Conservation (phyloP, 2,797 vertebrate species). For the Helicolenus hilgendorfi region DNA sequence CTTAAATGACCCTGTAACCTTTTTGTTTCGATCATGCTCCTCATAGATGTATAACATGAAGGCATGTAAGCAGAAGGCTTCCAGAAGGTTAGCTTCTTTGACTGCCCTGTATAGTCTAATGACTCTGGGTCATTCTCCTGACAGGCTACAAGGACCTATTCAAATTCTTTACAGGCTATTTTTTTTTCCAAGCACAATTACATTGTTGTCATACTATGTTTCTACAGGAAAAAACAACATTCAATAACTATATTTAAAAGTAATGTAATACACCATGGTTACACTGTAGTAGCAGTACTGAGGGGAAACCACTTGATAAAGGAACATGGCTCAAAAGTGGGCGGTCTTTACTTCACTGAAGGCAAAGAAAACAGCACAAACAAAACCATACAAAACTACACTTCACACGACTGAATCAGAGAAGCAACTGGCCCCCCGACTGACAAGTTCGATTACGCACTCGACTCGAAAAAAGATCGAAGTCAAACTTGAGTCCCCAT, state of each 20-base stretch:
- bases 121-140: constrained; percentile 60
- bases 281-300: constrained; percentile 83
- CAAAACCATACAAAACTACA: constrained; percentile 83
- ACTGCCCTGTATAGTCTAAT: constrained; percentile 75
- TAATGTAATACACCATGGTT: constrained; percentile 86
- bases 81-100: constrained; percentile 68
- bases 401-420: constrained; percentile 78
- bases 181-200: constrained; percentile 84
- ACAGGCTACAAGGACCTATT: constrained; percentile 76
- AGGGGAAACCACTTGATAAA: constrained; percentile 82
- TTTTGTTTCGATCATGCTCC: constrained; percentile 61
- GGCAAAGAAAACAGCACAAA: constrained; percentile 88
- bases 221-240: constrained; percentile 84
- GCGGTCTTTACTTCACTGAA: constrained; percentile 89
- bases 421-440: constrained; percentile 66
- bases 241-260: constrained; percentile 88
- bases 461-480: constrained; percentile 36
- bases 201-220: constrained; percentile 79
- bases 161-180: constrained; percentile 81
- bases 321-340: constrained; percentile 90
- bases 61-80: constrained; percentile 57
- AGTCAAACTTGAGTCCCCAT: constrained; percentile 58
- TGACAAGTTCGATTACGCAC: constrained; percentile 54
- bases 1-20: constrained; percentile 68
- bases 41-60: constrained; percentile 37